Base-by-base conservation (phyloP, 2,888 invertebrate genomes). In the Melolontha melolontha region DNA sequence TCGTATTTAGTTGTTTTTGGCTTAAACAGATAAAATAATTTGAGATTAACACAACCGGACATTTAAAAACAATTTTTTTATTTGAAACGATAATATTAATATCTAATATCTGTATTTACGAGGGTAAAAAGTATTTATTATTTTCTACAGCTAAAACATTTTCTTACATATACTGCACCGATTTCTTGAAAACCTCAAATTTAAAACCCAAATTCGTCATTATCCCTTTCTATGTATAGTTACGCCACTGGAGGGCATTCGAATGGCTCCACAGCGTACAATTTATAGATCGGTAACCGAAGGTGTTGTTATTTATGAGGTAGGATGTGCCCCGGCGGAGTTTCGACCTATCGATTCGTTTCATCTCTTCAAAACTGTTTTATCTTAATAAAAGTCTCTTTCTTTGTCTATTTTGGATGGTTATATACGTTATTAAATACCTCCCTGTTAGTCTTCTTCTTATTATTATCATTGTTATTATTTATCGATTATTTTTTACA, bases 221-320 rank as follows among this genome's bases (percentile, higher is more conserved):
- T 40, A 54, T 40, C 54, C 54, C 22, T 42, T 59, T 59, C 27
- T 14, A 59, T 44, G 59, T 44, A 29, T 44, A 59, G 42, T 14
- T 44, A 59, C 59, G 59, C 59, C 59, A 59, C 59, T 59, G 59
- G 59, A 59, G 59, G 27, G 59, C 11, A 29, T n/a, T 44, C 59
- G 12, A 59, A 42, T 16, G 29, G 44, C 44, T 59, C 44, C 29
- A 11, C 29, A 12, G 59, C 41, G 50, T 64, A 68, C 69, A 68
- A 71, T 71, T 71, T 69, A 71, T 67, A 69, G 71, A 68, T 71
- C 63, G 68, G 63, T 67, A 67, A 67, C 68, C 34, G 65, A 70
- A 72, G 70, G 71, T 71, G 70, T 70, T 52, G 69, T 69, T 70
- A 71, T 72, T 70, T 72, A 71, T 54, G 69, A 72, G 72, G 69